Percentiles rank a stretch among this genome's conserved stretches.
Evolutionary conservation across 35 echinoderm and acorn worm species (phyloP).

Genomic region (Apostichopus californicus): DNA sequence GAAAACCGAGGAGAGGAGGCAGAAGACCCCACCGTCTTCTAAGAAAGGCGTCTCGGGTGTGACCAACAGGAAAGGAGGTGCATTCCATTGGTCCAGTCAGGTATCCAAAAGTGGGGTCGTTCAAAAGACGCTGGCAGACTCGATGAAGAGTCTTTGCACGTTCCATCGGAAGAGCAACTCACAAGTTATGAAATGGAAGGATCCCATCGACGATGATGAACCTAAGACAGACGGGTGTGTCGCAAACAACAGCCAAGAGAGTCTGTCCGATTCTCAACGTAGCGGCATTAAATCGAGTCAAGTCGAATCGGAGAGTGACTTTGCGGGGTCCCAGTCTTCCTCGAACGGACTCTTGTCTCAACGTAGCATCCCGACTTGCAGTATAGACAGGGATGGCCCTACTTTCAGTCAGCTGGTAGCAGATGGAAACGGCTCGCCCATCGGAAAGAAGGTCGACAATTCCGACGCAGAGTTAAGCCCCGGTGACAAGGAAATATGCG

Average conservation of each 20-base stretch:
- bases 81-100: conserved; percentile 22
- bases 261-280: not conserved
- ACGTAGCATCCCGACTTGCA: not conserved
- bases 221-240: not conserved
- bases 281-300: not conserved
- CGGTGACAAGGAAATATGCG: conserved; percentile 22
- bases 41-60: not conserved
- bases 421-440: not conserved
- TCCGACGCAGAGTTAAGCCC: not conserved
- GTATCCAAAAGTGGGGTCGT: not conserved
- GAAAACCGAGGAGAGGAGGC: not conserved
- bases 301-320: not conserved
- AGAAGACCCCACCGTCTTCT: conserved; percentile 30
- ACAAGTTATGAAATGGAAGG: not conserved
- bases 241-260: not conserved
- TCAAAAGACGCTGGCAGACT: conserved; percentile 26
- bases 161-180: conserved; percentile 26
- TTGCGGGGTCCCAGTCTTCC: not conserved
- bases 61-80: not conserved
- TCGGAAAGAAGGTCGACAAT: not conserved
- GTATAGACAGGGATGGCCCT: conserved; percentile 45
- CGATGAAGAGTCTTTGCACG: conserved; percentile 14
- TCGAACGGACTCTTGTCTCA: conserved; percentile 1
- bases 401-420: conserved; percentile 14
- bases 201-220: too few species aligned